phyloP scores from a whole-genome alignment of 1,140 invertebrate species.

The Polyergus mexicanus region DNA sequence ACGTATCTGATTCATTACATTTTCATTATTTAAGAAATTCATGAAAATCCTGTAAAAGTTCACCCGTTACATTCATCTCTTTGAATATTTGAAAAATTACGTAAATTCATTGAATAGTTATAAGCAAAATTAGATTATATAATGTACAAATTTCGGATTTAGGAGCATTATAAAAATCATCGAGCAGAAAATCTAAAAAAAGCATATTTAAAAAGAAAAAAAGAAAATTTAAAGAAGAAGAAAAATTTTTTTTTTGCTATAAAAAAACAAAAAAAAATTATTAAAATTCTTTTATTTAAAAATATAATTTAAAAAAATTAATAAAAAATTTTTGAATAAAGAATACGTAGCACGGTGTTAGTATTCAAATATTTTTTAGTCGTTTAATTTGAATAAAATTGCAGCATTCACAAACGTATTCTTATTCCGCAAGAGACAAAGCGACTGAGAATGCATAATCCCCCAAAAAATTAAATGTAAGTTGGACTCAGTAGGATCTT shows the following conservation, averaged over 20 bases:
- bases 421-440: background rate
- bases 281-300: too few relatives aligned
- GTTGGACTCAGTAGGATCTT: background rate
- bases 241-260: background rate
- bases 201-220: background rate
- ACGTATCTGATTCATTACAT: background rate
- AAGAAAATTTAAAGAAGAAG: background rate
- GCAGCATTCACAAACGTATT: background rate
- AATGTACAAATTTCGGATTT: background rate
- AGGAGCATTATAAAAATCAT: constrained; percentile 3
- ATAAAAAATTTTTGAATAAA: background rate
- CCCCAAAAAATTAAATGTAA: constrained; percentile 33
- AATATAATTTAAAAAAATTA: background rate
- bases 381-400: background rate
- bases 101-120: background rate
- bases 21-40: background rate
- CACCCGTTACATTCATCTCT: background rate
- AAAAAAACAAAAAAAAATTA: background rate
- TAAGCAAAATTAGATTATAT: constrained; percentile 23
- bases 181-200: background rate
- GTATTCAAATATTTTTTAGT: constrained; percentile 2
- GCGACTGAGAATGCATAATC: constrained; percentile 17
- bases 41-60: background rate
- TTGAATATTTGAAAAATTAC: background rate
- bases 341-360: background rate